Evolutionary conservation across 1,140 invertebrate species (phyloP).

Genomic region (Lordiphosa clarofinis): DNA sequence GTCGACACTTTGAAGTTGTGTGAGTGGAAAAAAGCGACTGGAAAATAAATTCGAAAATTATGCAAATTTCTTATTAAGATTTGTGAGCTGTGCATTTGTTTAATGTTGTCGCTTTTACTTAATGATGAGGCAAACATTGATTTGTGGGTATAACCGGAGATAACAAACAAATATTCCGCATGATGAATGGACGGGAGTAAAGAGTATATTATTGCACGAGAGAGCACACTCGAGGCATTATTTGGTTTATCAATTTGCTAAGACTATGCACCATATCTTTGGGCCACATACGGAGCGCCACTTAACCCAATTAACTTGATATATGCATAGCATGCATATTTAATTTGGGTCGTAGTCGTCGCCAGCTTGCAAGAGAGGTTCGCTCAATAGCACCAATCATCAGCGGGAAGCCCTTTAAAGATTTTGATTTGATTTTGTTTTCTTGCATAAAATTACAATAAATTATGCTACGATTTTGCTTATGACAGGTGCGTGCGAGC

Average conservation of each 20-base stretch:
- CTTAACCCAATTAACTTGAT: slow-evolving; percentile 75
- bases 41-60: slow-evolving; percentile 67
- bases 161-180: neutral
- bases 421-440: slow-evolving; percentile 20
- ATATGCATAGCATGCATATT: slow-evolving; percentile 65
- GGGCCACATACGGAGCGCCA: slow-evolving; percentile 30
- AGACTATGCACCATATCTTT: slow-evolving; percentile 32
- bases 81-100: slow-evolving; percentile 48
- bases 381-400: neutral
- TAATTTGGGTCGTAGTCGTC: slow-evolving; percentile 37
- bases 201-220: slow-evolving; percentile 3
- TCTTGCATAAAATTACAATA: slow-evolving; percentile 63
- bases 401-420: slow-evolving; percentile 19
- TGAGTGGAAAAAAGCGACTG: slow-evolving; percentile 30
- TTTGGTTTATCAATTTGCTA: neutral
- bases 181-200: slow-evolving; percentile 5
- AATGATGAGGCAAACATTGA: slow-evolving; percentile 22
- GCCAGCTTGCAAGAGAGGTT: neutral
- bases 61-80: slow-evolving; percentile 60
- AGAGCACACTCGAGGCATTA: neutral
- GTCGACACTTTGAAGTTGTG: slow-evolving; percentile 24
- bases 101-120: slow-evolving; percentile 42
- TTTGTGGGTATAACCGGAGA: neutral
- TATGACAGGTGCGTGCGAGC: slow-evolving; percentile 51
- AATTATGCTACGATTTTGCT: slow-evolving; percentile 65